phyloP scores from a whole-genome alignment of 2,113 vertebrate species.

The Oxyura jamaicensis region DNA sequence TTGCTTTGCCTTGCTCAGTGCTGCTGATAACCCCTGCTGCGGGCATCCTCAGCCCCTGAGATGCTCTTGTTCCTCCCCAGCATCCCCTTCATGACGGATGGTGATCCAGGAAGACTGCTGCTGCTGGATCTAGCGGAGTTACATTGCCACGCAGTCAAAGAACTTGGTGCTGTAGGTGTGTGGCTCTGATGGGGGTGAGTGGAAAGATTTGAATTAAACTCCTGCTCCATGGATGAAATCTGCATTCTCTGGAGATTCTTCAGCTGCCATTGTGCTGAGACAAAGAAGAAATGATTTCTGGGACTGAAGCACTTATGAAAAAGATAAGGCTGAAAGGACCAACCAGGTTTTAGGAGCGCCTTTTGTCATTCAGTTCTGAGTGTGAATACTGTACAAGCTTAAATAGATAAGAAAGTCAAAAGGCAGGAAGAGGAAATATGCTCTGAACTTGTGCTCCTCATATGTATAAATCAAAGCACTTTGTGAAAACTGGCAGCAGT shows the following conservation, averaged over 20 bases:
- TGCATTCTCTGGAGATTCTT: neutral
- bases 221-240: neutral
- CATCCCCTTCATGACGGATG: neutral
- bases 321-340: neutral
- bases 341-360: neutral
- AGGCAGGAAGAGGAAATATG: neutral
- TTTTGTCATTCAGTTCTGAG: no score
- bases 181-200: neutral
- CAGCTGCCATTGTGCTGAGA: neutral
- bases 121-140: neutral
- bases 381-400: neutral
- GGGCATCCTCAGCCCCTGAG: neutral
- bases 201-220: neutral
- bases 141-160: fast-evolving
- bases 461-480: neutral
- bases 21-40: neutral
- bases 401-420: neutral
- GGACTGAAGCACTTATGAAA: neutral
- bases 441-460: neutral
- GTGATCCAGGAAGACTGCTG: neutral
- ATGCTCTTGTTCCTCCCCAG: neutral
- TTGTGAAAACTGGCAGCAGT: neutral
- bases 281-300: neutral
- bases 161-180: neutral
- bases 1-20: neutral